Evolutionary conservation across 2,113 vertebrate species (phyloP), one percentile per base, ranked within the genome.

Genomic region (Datnioides undecimradiatus): DNA sequence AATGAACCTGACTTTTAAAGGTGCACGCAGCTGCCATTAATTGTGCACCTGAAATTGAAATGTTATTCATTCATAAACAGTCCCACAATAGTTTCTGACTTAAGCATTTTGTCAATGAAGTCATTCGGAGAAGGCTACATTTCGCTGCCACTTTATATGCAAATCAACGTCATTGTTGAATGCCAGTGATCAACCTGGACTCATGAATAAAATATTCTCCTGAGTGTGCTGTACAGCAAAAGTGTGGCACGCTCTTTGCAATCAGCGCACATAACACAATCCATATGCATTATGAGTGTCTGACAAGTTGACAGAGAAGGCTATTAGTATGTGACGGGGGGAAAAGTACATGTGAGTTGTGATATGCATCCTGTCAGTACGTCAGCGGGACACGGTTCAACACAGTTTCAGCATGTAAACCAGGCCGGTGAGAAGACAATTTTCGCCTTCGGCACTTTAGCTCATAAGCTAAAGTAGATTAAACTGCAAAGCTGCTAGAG

Each of bases 71-170:
- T 85, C 79, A 81, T 58, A 58, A 76, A 83, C 54, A 73, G 63
- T 33, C 67, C 40, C 57, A 73, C 64, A 76, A 77, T 58, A 66
- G 60, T 78, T 77, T 82, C 65, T 71, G 67, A 80, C 65, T 66
- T 27, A 11, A 55, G 71, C 79, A 71, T 79, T 90, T 88, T 89
- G 73, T 91, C 87, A 89, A 82, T 86, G 57, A 82, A 85, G 83
- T 80, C 52, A 76, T 88, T 86, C 70, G 31, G 65, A 54, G 55
- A 76, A 63, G 52, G 64, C 76, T 41, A 75, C 68, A 70, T 90
- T 88, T 86, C 69, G 60, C n/a, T 48, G 34, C 82, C 88, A 93
- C 88, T 94, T 90, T 94, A 92, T 92, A 94, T 94, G 92, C 89
- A 93, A 93, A 94, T 93, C 58, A 87, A 52, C 27, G 64, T 41